Evolutionary conservation across 2,113 vertebrate species (phyloP), one percentile per base, ranked within the genome.

Genomic region (Beaufortia kweichowensis): DNA sequence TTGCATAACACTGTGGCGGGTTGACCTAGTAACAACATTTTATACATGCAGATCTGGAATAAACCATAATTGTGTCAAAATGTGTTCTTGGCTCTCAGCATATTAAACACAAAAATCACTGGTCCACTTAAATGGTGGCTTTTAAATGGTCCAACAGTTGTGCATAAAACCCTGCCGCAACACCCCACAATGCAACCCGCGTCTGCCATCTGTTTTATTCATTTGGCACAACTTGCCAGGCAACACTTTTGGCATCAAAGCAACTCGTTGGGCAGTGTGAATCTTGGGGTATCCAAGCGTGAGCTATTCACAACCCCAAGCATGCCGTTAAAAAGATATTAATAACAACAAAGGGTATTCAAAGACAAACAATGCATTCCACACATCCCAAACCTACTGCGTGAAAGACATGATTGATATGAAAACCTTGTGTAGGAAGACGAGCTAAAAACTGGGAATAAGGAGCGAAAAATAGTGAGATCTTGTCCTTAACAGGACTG

Each of bases 341-440:
- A 89, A 90, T 90, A 89, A 88, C 86, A 89, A n/a, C 88, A 88
- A 77, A 91, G 86, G 77, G 56, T 78, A 66, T 64, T 82, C 76
- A n/a, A 78, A 76, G 81, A 82, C 87, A 76, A 86, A 91, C 88
- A 89, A 91, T 90, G 90, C 90, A 93, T 92, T 92, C 90, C 88
- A 85, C 79, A 70, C 80, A 72, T 83, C 86, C 69, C 76, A 74
- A 79, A 87, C 77, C 87, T 46, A 56, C 64, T 24, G 80, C 79
- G 81, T 82, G 82, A 87, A 84, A 82, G 79, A 43, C 81, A 83
- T 90, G 90, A 91, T 87, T 89, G 88, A 91, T 87, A 85, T 82
- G 86, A 86, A 83, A 73, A 72, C 87, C 88, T 86, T 84, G 80
- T 87, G 64, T 77, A 70, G 60, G 72, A 79, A 82, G 24, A 56